Conservation (phyloP, 2,113 vertebrate species). For the Channa maculata region DNA sequence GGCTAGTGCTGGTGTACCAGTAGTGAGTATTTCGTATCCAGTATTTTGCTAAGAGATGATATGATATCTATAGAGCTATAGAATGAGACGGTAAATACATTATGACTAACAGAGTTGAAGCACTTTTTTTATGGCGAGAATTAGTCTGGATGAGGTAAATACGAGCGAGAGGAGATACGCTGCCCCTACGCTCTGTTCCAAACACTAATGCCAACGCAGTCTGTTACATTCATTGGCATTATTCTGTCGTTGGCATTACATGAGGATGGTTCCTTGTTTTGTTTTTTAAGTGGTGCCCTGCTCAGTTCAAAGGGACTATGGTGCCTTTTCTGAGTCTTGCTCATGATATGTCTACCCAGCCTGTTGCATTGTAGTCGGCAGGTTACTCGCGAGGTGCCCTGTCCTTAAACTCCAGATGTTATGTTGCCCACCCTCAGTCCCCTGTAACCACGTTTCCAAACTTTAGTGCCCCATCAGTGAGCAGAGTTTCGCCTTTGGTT, state of each 20-base stretch:
- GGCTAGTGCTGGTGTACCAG: conserved; percentile 74
- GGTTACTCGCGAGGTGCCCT: conserved; percentile 35
- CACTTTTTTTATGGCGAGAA: conserved; percentile 83
- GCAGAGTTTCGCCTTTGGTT: conserved; percentile 33
- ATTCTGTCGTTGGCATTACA: conserved; percentile 69
- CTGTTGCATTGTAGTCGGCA: conserved; percentile 57
- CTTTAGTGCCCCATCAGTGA: conserved; percentile 49
- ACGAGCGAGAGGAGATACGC: conserved; percentile 43
- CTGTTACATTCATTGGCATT: conserved; percentile 74
- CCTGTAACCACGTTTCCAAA: conserved; percentile 3
- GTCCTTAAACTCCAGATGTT: conserved; percentile 30
- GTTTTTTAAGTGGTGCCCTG: conserved; percentile 34
- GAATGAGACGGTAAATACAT: conserved; percentile 75
- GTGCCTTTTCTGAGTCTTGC: conserved; percentile 58
- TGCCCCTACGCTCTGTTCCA: conserved; percentile 49
- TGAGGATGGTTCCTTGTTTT: conserved; percentile 35
- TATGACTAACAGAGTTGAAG: conserved; percentile 84
- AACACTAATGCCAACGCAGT: conserved; percentile 73
- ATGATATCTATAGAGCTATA: conserved; percentile 83
- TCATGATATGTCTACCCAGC: conserved; percentile 41
- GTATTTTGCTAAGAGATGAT: conserved; percentile 82
- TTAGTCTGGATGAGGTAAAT: conserved; percentile 74
- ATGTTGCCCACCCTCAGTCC: conserved; percentile 27
- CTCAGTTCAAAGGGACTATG: conserved; percentile 34
- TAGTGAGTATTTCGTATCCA: conserved; percentile 82